These are phyloP conservation scores for Aproaerema taeniolella DNA, from an alignment of 2,888 invertebrate genomes.

Conservation along the genomic window DNA sequence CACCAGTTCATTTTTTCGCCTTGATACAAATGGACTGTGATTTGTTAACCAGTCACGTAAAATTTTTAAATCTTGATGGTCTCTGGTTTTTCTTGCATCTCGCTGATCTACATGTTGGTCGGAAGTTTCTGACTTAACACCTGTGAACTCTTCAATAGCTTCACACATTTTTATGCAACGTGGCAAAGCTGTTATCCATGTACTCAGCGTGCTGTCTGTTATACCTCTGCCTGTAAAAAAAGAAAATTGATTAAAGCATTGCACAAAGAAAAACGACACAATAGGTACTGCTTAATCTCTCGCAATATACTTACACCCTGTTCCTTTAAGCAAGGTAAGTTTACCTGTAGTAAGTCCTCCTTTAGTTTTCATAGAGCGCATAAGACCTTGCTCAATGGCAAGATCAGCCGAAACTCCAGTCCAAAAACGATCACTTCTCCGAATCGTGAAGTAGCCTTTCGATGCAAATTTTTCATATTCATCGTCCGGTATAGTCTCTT, in stretches of 20 bases:
- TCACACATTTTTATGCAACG: background rate
- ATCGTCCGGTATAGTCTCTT: too few relatives aligned
- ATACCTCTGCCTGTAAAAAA: too few relatives aligned
- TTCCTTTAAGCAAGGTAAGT: too few relatives aligned
- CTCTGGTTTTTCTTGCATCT: background rate
- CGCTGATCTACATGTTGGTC: slow-evolving; percentile 8
- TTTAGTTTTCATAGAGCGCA: slow-evolving; percentile 7
- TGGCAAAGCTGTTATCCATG: background rate
- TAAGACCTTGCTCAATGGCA: slow-evolving; percentile 10
- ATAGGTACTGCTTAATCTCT: too few relatives aligned
- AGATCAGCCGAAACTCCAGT: slow-evolving; percentile 27
- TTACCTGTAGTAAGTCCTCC: slow-evolving; percentile 6
- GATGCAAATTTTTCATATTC: slow-evolving; percentile 19
- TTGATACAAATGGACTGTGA: slow-evolving; percentile 12
- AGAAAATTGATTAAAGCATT: too few relatives aligned
- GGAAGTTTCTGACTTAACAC: background rate
- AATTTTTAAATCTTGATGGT: slow-evolving; percentile 3
- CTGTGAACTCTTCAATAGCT: slow-evolving; percentile 6
- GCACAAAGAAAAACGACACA: too few relatives aligned
- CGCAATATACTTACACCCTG: too few relatives aligned
- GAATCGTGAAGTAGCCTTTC: slow-evolving; percentile 29
- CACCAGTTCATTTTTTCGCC: too few relatives aligned
- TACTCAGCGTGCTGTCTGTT: background rate
- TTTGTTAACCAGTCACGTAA: background rate
- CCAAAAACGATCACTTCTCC: slow-evolving; percentile 24